Percentiles rank a stretch among this genome's conserved stretches.
phyloP scores from a whole-genome alignment of 2,888 invertebrate species.

The Epirrita christyi region DNA sequence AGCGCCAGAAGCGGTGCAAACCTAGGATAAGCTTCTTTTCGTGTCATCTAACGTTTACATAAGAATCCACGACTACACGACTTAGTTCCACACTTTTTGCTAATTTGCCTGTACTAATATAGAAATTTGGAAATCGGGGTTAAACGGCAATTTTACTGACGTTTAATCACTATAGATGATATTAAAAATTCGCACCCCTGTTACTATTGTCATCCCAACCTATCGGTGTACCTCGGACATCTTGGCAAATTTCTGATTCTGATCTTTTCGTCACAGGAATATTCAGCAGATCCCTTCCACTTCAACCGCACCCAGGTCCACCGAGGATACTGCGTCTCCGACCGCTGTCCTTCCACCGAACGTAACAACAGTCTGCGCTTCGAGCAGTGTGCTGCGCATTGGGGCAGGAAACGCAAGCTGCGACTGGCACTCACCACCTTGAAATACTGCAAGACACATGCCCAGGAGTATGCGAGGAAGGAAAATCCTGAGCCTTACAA shows the following conservation, averaged over 20 bases:
- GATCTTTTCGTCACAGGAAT: constrained; percentile 48
- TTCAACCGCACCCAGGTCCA: constrained; percentile 66
- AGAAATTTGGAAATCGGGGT: no score
- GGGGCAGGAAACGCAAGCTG: constrained; percentile 48
- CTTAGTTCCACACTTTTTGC: no score
- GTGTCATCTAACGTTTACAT: no score
- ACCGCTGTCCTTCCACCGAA: constrained; percentile 54
- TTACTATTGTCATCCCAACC: no score
- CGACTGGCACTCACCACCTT: constrained; percentile 43
- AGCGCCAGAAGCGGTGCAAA: no score
- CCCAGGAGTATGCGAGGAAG: constrained; percentile 42
- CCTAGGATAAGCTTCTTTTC: no score
- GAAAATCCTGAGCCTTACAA: constrained; percentile 42
- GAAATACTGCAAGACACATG: constrained; percentile 55
- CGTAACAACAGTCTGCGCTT: constrained; percentile 53
- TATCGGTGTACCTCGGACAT: no score
- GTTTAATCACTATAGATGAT: no score
- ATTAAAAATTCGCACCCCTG: no score
- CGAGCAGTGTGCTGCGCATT: constrained; percentile 55
- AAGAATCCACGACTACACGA: no score
- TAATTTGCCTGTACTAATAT: no score
- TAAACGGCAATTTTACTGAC: no score
- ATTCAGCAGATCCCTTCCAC: constrained; percentile 52
- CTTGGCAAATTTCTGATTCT: not conserved
- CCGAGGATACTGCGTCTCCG: constrained; percentile 68